A percentile compares a stretch with the other conserved stretches of the same genome.
Evolutionary conservation across 2,797 vertebrate species (phyloP).

Genomic region (Apogon hyalosoma): DNA sequence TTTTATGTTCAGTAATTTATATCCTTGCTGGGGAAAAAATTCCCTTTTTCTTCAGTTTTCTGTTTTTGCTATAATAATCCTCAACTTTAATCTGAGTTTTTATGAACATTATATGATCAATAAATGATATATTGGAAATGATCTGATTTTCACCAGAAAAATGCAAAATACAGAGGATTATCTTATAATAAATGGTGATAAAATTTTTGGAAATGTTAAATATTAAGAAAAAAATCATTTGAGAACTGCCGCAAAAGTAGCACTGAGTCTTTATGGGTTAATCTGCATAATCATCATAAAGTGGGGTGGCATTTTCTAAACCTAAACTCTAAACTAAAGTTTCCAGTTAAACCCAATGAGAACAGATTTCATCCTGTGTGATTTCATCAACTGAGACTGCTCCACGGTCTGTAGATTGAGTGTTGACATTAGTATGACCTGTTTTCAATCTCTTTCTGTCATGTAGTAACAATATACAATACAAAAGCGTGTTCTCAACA

Average conservation of each 20-base stretch:
- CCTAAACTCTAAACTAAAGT: slow-evolving; percentile 37
- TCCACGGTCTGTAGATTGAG: slow-evolving; percentile 1
- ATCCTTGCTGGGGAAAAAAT: too few relatives aligned
- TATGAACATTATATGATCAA: too few relatives aligned
- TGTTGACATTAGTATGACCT: slow-evolving; percentile 50
- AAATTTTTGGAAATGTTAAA: too few relatives aligned
- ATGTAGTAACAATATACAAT: slow-evolving; percentile 22
- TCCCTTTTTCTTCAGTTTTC: too few relatives aligned
- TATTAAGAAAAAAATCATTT: too few relatives aligned
- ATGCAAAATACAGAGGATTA: too few relatives aligned
- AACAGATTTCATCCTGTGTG: background rate
- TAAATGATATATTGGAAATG: too few relatives aligned
- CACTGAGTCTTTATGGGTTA: slow-evolving; percentile 16
- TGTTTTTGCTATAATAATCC: too few relatives aligned
- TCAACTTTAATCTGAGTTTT: too few relatives aligned
- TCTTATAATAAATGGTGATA: too few relatives aligned
- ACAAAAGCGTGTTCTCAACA: slow-evolving; percentile 16
- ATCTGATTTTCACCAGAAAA: too few relatives aligned
- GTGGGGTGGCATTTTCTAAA: slow-evolving; percentile 11
- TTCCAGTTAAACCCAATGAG: background rate
- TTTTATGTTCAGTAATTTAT: too few relatives aligned
- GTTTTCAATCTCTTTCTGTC: slow-evolving; percentile 20
- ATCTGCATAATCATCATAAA: slow-evolving; percentile 36
- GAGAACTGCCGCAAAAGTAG: background rate
- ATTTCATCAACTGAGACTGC: background rate